Conservation (phyloP, 2,797 vertebrate genomes). For the Rhodeus uyekii region DNA sequence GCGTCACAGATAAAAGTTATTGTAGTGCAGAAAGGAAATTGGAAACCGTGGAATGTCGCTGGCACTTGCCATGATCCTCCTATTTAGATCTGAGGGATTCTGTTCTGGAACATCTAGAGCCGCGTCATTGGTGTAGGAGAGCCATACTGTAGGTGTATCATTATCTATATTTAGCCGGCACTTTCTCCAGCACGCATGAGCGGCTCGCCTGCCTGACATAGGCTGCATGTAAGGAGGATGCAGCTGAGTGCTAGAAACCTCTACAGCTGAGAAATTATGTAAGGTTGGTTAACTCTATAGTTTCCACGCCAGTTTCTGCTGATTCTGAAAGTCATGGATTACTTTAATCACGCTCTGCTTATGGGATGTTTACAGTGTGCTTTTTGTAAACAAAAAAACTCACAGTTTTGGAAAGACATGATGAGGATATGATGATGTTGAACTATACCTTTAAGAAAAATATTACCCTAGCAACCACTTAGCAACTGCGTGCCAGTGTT, state of each 20-base stretch:
- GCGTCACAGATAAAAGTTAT: background rate
- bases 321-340: slow-evolving; percentile 4
- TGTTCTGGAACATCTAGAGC: background rate
- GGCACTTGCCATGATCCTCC: background rate
- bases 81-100: slow-evolving; percentile 13
- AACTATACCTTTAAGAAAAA: no score
- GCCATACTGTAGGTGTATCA: slow-evolving; percentile 29
- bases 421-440: no score
- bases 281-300: slow-evolving; percentile 46
- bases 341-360: background rate
- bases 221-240: slow-evolving; percentile 40
- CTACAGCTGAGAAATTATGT: slow-evolving; percentile 52
- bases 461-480: no score
- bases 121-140: background rate
- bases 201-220: slow-evolving; percentile 26
- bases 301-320: background rate
- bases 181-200: slow-evolving; percentile 42
- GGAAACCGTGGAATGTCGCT: background rate
- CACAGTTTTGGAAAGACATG: no score
- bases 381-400: no score
- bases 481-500: no score
- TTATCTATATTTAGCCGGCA: slow-evolving; percentile 49
- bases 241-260: slow-evolving; percentile 46
- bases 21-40: background rate
- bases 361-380: background rate